These are phyloP conservation scores for Apis mellifera DNA, from an alignment of 1,140 invertebrate genomes.

Conservation along the genomic window Amel_HAv3.1 CM009942.2:5152001-5152500, in stretches of 20 bases:
- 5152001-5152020: constrained; percentile 1
- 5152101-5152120: too few species aligned
- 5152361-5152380: not conserved
- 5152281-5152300: too few species aligned
- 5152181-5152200: too few species aligned
- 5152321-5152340: not conserved
- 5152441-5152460: constrained; percentile 24
- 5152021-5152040: not conserved
- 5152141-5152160: too few species aligned
- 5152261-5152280: too few species aligned
- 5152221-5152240: too few species aligned
- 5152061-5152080: too few species aligned
- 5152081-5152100: not conserved
- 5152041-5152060: not conserved
- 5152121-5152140: too few species aligned
- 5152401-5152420: constrained; percentile 6
- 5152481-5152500: constrained; percentile 12
- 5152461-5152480: not conserved
- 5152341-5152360: too few species aligned
- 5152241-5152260: too few species aligned
- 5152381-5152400: not conserved
- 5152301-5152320: not conserved
- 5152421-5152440: constrained; percentile 32
- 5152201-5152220: too few species aligned
- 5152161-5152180: too few species aligned